Evolutionary conservation across 1,140 invertebrate genomes (phyloP), one percentile per base, ranked within the genome.

Genomic region (Achatina immaculata): DNA sequence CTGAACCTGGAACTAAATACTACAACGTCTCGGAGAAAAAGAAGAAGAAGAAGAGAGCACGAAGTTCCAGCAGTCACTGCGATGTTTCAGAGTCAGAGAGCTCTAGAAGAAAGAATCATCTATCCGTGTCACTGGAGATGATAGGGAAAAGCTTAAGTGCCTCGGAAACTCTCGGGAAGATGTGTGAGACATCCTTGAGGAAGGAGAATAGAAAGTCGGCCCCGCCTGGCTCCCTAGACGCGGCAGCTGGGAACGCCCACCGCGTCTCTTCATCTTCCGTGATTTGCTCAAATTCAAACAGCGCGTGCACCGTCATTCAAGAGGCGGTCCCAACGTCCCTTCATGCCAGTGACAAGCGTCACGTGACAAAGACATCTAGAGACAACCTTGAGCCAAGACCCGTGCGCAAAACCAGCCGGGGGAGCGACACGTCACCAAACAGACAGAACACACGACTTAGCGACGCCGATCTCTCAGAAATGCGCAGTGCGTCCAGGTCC

Each of bases 81-180:
- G 28, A 24, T 19, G 34, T 51, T 62, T 1, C 74, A 21, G 40
- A 36, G 43, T 14, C 19, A 51, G 43, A 24, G 2, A 45, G 21
- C 16, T 9, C 11, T 24, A 42, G 36, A 11, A 40, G 19, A 21
- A 58, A 76, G 14, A n/a, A 4, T 28, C 9, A 3, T 31, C 11
- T 1, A 24, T 7, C 16, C 6, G 14, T 1, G 0, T 1, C 31
- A 9, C 34, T 43, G n/a, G 21, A 45, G 34, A 31, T 66, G 40
- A 78, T 78, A 38, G 62, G 66, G 0, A 78, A 78, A 43, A 78
- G 76, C 38, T 68, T 62, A 34, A 68, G 58, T 36, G 76, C 58
- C 76, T 43, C 36, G 31, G 58, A 78, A 34, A 68, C 40, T 2
- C 0, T 78, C 4, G 76, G 62, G 14, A 68, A 66, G 43, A 58